Evolutionary conservation across 2,113 vertebrate genomes (phyloP).

Genomic region (Okapia johnstoni): DNA sequence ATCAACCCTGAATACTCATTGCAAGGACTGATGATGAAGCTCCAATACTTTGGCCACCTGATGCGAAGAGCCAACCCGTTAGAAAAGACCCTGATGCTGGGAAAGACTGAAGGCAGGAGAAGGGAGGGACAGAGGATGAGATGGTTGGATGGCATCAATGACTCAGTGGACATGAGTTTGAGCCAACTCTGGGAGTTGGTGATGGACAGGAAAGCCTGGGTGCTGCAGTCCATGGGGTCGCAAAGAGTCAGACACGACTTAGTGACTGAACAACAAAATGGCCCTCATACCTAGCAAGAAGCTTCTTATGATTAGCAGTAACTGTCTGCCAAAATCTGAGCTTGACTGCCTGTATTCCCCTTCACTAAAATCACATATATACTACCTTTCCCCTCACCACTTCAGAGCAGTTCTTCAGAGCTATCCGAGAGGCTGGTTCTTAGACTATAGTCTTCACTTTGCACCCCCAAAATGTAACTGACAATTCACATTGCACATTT

Average conservation of each 20-base stretch:
- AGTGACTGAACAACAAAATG: neutral
- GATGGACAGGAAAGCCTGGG: neutral
- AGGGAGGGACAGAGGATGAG: neutral
- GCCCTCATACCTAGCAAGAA: neutral
- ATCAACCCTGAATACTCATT: neutral
- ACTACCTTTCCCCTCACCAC: neutral
- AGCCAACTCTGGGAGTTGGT: neutral
- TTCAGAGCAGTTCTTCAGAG: neutral
- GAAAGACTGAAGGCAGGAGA: neutral
- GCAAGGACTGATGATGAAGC: neutral
- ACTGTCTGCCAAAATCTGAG: neutral
- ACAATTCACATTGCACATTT: neutral
- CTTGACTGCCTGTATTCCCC: neutral
- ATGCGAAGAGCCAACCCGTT: neutral
- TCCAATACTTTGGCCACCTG: neutral
- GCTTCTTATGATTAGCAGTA: neutral
- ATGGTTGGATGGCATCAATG: neutral
- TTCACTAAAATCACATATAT: neutral
- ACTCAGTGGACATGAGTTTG: neutral
- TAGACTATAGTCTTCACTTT: neutral
- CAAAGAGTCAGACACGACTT: neutral
- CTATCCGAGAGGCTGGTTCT: neutral
- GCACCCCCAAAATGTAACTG: neutral
- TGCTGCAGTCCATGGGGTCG: fast-evolving
- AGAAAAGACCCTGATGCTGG: neutral